Percentiles rank a stretch among this genome's conserved stretches.
These are phyloP conservation scores for Sarcophaga caerulescens DNA, from an alignment of 2,888 invertebrate genomes.

Conservation along the genomic window DNA sequence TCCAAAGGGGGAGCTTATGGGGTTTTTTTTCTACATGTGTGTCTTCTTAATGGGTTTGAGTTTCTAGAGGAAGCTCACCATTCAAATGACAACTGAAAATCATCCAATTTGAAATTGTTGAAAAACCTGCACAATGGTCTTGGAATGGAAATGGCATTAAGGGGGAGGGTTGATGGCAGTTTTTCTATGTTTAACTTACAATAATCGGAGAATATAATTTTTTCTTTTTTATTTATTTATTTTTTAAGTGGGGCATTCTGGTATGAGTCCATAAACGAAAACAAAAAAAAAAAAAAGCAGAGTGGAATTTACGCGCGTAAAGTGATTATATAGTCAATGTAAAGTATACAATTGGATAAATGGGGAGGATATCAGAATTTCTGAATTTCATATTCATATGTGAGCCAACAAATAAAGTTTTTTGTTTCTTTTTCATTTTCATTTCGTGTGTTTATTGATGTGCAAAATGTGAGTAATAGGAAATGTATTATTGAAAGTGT, in stretches of 20 bases:
- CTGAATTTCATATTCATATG: constrained; percentile 64
- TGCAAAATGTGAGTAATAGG: constrained; percentile 66
- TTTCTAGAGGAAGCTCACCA: constrained; percentile 30
- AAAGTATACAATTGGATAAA: constrained; percentile 70
- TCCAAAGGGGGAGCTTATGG: constrained; percentile 4
- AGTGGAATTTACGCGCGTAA: constrained; percentile 76
- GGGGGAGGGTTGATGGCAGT: constrained; percentile 16
- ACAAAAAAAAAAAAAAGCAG: neutral
- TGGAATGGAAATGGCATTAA: constrained; percentile 1
- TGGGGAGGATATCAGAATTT: neutral
- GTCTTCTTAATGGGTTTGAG: constrained; percentile 56
- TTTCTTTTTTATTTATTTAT: constrained; percentile 1
- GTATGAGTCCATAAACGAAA: constrained; percentile 23
- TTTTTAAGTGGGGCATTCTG: constrained; percentile 54
- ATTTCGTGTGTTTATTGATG: constrained; percentile 54
- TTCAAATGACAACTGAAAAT: constrained; percentile 66
- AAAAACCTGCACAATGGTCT: neutral
- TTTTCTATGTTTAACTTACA: constrained; percentile 26
- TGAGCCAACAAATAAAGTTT: constrained; percentile 41
- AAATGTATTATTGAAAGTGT: constrained; percentile 23
- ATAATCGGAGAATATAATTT: neutral
- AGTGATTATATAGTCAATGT: constrained; percentile 75
- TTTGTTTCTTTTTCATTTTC: neutral
- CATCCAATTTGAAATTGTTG: constrained; percentile 64
- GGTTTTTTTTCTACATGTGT: constrained; percentile 34